Evolutionary conservation across 2,888 invertebrate genomes (phyloP).

Genomic region (Drosophila infuscata): DNA sequence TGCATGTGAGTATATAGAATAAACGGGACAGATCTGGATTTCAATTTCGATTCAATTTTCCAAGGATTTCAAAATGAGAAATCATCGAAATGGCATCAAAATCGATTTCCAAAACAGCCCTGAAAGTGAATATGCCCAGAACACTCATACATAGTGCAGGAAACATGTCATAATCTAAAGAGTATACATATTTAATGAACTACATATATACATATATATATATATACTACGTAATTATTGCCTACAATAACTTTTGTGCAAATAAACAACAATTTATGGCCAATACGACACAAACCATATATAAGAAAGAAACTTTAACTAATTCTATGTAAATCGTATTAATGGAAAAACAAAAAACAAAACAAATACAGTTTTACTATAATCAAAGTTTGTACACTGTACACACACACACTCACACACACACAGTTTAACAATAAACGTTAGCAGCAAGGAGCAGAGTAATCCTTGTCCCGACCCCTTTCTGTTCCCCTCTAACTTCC

Average conservation of each 20-base stretch:
- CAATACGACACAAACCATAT: constrained; percentile 62
- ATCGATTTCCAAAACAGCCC: not conserved
- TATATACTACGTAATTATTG: constrained; percentile 49
- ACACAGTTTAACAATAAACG: constrained; percentile 30
- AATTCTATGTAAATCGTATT: constrained; percentile 57
- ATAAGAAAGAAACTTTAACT: constrained; percentile 45
- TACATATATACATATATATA: constrained; percentile 2
- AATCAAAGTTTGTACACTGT: constrained; percentile 52
- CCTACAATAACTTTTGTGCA: constrained; percentile 46
- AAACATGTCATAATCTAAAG: constrained; percentile 74
- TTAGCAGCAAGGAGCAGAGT: constrained; percentile 30
- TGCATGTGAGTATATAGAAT: constrained; percentile 16
- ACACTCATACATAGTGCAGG: constrained; percentile 37
- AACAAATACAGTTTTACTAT: constrained; percentile 62
- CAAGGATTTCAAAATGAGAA: not conserved
- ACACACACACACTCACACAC: constrained; percentile 13
- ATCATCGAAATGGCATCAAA: not conserved
- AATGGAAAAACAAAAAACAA: constrained; percentile 34
- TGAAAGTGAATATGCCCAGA: constrained; percentile 20
- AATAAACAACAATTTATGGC: constrained; percentile 64
- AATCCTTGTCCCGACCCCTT: constrained; percentile 4
- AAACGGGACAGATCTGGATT: constrained; percentile 1
- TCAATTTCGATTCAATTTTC: not conserved
- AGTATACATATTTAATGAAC: constrained; percentile 53
- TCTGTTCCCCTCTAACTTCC: constrained; percentile 3